Evolutionary conservation across 2,888 invertebrate genomes (phyloP).

Genomic region (Ichneumoninae sp.): DNA sequence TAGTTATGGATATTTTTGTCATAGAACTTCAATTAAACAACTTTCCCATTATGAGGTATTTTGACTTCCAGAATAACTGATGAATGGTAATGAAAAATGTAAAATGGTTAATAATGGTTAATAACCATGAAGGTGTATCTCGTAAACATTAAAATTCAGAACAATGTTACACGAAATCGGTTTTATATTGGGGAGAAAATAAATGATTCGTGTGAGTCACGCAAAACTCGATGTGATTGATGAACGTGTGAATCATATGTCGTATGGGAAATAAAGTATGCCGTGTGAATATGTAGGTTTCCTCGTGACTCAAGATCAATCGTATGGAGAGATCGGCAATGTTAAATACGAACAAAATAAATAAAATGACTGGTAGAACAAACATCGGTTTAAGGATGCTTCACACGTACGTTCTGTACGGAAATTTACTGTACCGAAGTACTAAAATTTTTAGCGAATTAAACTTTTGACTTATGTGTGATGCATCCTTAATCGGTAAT

Average conservation of each 20-base stretch:
- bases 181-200: background rate
- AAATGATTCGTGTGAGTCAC: slow-evolving; percentile 12
- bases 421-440: background rate
- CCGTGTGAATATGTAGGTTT: slow-evolving; percentile 83
- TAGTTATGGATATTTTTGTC: background rate
- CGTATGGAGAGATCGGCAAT: slow-evolving; percentile 17
- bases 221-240: background rate
- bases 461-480: no score
- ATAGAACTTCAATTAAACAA: background rate
- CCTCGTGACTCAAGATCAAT: slow-evolving; percentile 76
- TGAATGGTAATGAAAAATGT: slow-evolving; percentile 12
- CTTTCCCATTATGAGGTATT: slow-evolving; percentile 40
- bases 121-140: background rate
- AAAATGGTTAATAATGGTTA: background rate
- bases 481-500: slow-evolving; percentile 31
- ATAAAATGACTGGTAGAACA: slow-evolving; percentile 42
- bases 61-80: slow-evolving; percentile 31
- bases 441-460: slow-evolving; percentile 4
- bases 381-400: slow-evolving; percentile 14
- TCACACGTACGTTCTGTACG: no score
- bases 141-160: background rate
- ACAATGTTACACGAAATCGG: background rate
- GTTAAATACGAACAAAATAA: slow-evolving; percentile 68
- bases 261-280: slow-evolving; percentile 35
- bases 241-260: background rate